Base-by-base conservation (phyloP, 2,113 vertebrate genomes). In the Chamaea fasciata region DNA sequence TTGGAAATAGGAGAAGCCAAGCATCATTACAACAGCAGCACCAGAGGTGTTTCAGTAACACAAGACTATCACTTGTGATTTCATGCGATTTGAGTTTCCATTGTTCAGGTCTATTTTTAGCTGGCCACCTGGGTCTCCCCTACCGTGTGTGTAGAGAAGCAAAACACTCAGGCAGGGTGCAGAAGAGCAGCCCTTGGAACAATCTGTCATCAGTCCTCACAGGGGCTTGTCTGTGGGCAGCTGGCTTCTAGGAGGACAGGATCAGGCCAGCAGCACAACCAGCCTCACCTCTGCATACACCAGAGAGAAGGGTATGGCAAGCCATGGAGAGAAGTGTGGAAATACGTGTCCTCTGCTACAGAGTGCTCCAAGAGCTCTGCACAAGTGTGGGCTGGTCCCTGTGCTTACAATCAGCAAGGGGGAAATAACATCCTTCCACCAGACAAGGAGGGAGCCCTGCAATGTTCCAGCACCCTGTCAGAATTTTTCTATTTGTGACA, bases 21-120 rank as follows among this genome's bases (percentile, higher is more conserved):
- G 71, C 33, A 35, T 26, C 62, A 41, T 64, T 71, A 47, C 30
- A 91, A 68, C 44, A 87, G 41, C 62, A 84, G 44, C 37, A 64
- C n/a, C 1, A 4, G 46, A 71, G 42, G 13, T 46, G 83, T 89
- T 94, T 90, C 46, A 87, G 65, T 68, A 87, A 84, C 57, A 49
- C 65, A 89, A 62, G 73, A 87, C 73, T 92, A 78, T 96, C 89
- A 79, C 62, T 95, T 92, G 86, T 70, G 68, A 89, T 92, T 90
- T 95, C 53, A 87, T 75, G 75, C 3, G 11, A 78, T 87, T 84
- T 78, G 76, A 86, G 89, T 87, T 96, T 89, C 87, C 89, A 82
- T 41, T 92, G 37, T 78, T 91, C 33, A 46, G 28, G n/a, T 89
- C 83, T 95, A 90, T 89, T 95, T 92, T 94, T 92, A 89, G 62